Percentiles rank a stretch among this genome's conserved stretches.
phyloP scores from a whole-genome alignment of 2,888 invertebrate genomes.

The Drosophila merina region DNA sequence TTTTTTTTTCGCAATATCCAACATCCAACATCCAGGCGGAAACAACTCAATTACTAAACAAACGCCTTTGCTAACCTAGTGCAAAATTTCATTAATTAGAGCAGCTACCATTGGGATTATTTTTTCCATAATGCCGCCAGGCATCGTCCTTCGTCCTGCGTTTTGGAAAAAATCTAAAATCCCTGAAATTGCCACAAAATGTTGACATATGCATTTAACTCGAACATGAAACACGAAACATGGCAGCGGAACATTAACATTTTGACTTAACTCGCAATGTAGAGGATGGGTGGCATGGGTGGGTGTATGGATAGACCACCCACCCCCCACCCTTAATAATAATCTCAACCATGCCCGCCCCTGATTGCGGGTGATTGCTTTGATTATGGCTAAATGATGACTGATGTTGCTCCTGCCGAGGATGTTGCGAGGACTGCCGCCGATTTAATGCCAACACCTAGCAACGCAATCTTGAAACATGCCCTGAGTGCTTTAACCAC shows the following conservation, averaged over 20 bases:
- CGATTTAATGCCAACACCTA: constrained; percentile 64
- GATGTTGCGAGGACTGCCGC: background rate
- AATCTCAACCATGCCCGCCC: constrained; percentile 3
- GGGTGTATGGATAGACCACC: background rate
- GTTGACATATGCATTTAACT: constrained; percentile 54
- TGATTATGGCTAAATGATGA: constrained; percentile 45
- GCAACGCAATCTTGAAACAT: constrained; percentile 53
- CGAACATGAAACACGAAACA: constrained; percentile 2
- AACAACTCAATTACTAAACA: constrained; percentile 30
- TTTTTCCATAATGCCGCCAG: constrained; percentile 2
- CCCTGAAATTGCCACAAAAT: constrained; percentile 43
- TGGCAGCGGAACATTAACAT: constrained; percentile 23
- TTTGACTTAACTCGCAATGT: constrained; percentile 23
- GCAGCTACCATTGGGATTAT: background rate
- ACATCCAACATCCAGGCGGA: no score
- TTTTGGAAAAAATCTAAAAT: constrained; percentile 12
- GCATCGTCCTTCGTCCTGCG: background rate
- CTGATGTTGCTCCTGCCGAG: constrained; percentile 12
- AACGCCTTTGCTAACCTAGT: constrained; percentile 14
- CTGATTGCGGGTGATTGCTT: constrained; percentile 43
- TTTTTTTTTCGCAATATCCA: background rate
- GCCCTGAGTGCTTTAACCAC: constrained; percentile 4
- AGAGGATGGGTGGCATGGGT: background rate
- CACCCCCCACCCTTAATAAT: background rate
- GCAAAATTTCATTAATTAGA: constrained; percentile 32